Base-by-base conservation (phyloP, 2,888 invertebrate species). In the Onchidella celtica region DNA sequence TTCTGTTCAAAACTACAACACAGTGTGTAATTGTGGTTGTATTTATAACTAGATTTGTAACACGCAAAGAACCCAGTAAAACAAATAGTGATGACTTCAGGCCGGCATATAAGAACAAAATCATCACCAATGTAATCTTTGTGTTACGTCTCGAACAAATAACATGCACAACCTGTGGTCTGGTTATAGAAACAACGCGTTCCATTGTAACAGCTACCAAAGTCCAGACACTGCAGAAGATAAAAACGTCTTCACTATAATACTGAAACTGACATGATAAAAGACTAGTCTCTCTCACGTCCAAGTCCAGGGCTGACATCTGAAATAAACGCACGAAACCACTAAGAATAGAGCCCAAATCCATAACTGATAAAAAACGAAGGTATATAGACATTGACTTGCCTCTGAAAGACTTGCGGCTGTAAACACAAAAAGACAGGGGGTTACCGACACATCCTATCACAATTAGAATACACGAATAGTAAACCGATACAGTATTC, bases 221-320 rank as follows among this genome's bases (percentile, higher is more conserved):
- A 6, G 73, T 73, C 73, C 73, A 73, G 21, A 21, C 34, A 11
- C 73, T 73, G 3, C n/a, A 73, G 32, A 57, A 59, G 6, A 73
- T 0, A 36, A 73, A 73, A 11, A 73, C 24, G 27, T 6, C 34
- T 2, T 24, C n/a, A 34, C 29, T 9, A 32, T 59, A 73, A 2
- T 55, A 72, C 14, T 59, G 55, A 1, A 59, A 57, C 24, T 59
- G 36, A 34, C 73, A 57, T 4, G 73, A 59, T 1, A 74, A 24
- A 24, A 73, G 57, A 36, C 59, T 73, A 9, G 1, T 36, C 14
- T 40, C 34, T 47, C 59, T 32, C 0, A 3, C 32, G 0, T 59
- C 73, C 0, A 34, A 11, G 2, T 21, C 59, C 14, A 27, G 36
- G 14, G 57, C 24, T 27, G 29, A 21, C 73, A n/a, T 34, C 2